A percentile compares a stretch with the other conserved stretches of the same genome.
These are phyloP conservation scores for Drosophila pegasa DNA, from an alignment of 2,888 invertebrate species.

Conservation along the genomic window DNA sequence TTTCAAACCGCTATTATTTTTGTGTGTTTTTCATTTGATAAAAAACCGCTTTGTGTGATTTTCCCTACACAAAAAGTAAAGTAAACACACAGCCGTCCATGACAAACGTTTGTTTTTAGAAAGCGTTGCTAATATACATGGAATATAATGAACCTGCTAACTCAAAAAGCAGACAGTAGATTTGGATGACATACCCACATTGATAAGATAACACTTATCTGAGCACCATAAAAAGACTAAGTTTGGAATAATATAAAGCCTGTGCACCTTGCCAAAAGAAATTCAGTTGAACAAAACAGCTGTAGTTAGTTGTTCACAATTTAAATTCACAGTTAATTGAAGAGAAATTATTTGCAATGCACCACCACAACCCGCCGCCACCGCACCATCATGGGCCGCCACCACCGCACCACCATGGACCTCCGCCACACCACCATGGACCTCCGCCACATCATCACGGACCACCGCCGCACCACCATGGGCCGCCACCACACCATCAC, in stretches of 20 bases:
- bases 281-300: conserved; percentile 34
- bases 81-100: neutral
- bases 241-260: conserved; percentile 40
- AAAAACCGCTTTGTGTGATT: conserved; percentile 1
- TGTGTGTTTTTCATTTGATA: neutral
- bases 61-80: neutral
- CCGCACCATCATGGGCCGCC: conserved; percentile 40
- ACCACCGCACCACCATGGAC: conserved; percentile 28
- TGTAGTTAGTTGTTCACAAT: conserved; percentile 19
- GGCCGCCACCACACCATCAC: conserved; percentile 33
- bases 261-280: neutral
- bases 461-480: conserved; percentile 29
- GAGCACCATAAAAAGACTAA: conserved; percentile 21
- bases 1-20: neutral
- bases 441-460: conserved; percentile 26
- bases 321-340: neutral
- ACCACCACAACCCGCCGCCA: conserved; percentile 32
- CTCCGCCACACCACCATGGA: conserved; percentile 25
- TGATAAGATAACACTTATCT: conserved; percentile 53
- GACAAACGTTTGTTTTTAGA: conserved; percentile 23
- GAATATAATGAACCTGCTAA: conserved; percentile 2
- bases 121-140: conserved; percentile 16
- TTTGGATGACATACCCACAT: conserved; percentile 21
- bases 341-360: conserved; percentile 18
- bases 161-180: conserved; percentile 22